Evolutionary conservation across 2,888 invertebrate genomes (phyloP), one percentile per base, ranked within the genome.

Genomic region (Hydriomena furcata): DNA sequence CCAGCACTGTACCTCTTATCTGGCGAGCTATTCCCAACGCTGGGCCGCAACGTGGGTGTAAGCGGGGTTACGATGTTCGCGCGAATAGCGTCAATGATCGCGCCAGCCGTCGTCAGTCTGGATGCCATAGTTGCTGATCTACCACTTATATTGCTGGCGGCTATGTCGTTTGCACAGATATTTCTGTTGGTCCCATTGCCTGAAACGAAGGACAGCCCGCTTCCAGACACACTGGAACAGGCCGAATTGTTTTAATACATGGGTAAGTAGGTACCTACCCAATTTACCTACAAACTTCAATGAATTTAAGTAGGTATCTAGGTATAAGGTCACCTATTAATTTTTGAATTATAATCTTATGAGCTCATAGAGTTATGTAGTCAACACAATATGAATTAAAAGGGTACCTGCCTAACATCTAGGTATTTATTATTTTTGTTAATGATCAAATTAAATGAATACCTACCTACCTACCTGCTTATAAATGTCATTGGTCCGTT

Each of bases 1-100:
- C 86, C 91, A 42, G 82, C 94, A 0, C 81, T 95, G 45, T 96
- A 95, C 73, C 88, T 96, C 10, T 95, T 93, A 72, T 93, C 95
- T 6, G 94, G 95, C 0, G 96, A 96, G 79, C 76, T 96, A 24
- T 96, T 93, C 69, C 96, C 96, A 6, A 96, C 96, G 0, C 91
- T 94, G 8, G 92, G 95, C 1, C 89, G 96, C 10, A 96, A 96
- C 69, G 93, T 93, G 8, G 95, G 95, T 1, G 92, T 96, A 36
- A 95, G 95, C 6, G 91, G 93, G 0, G 94, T 94, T 36, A 93
- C 95, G 0, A 94, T 94, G 82, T 94, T 94, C 64, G 94, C 95
- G 1, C 91, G 96, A 54, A 81, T 96, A 34, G 96, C 95, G n/a
- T 95, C 95, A 0, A 94, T 96, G 91, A 64, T 94, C 2, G 88